phyloP scores from a whole-genome alignment of 1,140 invertebrate genomes.

The Oncopeltus fasciatus region DNA sequence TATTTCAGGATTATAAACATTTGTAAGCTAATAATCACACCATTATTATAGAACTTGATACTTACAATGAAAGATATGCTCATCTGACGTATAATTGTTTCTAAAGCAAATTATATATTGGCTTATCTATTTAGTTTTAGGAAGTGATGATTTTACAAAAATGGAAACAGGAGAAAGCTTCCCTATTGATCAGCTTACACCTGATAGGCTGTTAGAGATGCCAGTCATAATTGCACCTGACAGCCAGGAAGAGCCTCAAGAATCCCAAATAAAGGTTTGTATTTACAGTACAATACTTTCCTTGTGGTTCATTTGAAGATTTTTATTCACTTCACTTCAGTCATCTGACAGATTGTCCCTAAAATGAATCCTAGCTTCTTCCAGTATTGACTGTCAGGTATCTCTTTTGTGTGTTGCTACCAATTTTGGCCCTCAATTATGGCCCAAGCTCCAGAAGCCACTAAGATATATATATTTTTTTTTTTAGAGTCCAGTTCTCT shows the following conservation, averaged over 20 bases:
- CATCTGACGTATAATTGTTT: no score
- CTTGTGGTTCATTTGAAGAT: no score
- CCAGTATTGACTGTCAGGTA: not conserved
- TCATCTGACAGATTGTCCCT: not conserved
- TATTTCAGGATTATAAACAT: no score
- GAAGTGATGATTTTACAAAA: not conserved
- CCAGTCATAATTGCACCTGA: conserved; percentile 16
- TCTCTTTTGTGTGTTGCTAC: not conserved
- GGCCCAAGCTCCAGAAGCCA: no score
- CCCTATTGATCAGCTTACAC: conserved; percentile 15
- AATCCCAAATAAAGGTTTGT: not conserved
- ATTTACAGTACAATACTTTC: not conserved
- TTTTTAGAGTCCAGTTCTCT: no score
- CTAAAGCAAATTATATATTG: no score
- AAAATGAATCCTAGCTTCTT: not conserved
- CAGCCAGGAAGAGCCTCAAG: not conserved
- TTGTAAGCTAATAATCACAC: no score
- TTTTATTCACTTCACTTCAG: no score
- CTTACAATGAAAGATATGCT: no score
- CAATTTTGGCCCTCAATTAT: no score
- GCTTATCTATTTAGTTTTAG: conserved; percentile 13
- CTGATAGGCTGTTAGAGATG: conserved; percentile 18
- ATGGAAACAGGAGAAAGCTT: not conserved
- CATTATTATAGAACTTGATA: no score
- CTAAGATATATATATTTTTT: no score